A percentile compares a stretch with the other conserved stretches of the same genome.
These are phyloP conservation scores for Drosophila prosaltans DNA, from an alignment of 1,140 invertebrate genomes.

Conservation along the genomic window DNA sequence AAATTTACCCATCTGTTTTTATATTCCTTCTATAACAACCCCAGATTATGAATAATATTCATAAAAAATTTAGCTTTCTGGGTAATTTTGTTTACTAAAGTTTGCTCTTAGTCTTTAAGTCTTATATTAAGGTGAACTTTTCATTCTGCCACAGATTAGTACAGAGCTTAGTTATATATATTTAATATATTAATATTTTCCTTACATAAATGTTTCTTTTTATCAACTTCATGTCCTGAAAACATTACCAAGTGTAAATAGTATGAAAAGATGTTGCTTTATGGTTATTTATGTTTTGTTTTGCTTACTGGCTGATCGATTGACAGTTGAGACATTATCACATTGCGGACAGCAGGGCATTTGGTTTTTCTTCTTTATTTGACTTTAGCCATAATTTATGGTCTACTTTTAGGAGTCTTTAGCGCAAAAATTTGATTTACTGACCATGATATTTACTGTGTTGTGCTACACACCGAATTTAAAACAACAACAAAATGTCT, in stretches of 20 bases:
- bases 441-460: constrained; percentile 26
- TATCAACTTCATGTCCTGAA: background rate
- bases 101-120: no score
- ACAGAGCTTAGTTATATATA: no score
- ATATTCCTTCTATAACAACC: no score
- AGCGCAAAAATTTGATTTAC: constrained; percentile 24
- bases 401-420: constrained; percentile 21
- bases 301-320: constrained; percentile 34
- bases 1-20: no score
- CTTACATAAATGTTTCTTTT: background rate
- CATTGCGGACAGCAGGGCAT: constrained; percentile 27
- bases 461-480: constrained; percentile 15
- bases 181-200: background rate
- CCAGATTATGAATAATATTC: no score
- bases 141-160: no score
- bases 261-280: background rate
- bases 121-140: no score
- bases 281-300: constrained; percentile 51
- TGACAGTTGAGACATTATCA: constrained; percentile 34
- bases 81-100: no score
- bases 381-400: constrained; percentile 38
- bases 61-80: no score
- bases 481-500: constrained; percentile 19
- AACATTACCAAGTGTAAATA: background rate
- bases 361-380: constrained; percentile 15